Conservation (phyloP, 1,140 invertebrate species). For the Apis cerana region DNA sequence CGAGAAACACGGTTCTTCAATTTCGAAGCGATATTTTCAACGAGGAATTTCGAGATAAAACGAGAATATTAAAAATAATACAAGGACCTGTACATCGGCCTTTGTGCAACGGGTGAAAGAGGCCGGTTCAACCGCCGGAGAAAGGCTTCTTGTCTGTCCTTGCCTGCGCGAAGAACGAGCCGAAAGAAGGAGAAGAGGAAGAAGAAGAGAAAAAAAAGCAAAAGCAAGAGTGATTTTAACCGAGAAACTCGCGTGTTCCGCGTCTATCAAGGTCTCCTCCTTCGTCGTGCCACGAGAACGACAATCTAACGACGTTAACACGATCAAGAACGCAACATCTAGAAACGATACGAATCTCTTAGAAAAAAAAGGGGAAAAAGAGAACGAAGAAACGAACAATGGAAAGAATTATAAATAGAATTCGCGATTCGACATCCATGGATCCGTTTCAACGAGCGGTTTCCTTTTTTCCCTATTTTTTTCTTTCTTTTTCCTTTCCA, state of each 20-base stretch:
- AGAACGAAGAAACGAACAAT: too few species aligned
- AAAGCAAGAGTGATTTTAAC: constrained; percentile 60
- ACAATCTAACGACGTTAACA: not conserved
- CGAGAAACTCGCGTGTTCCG: constrained; percentile 57
- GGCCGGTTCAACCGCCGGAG: constrained; percentile 18
- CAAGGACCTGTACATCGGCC: not conserved
- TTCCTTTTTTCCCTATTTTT: not conserved
- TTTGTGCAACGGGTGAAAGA: constrained; percentile 23
- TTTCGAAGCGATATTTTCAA: not conserved
- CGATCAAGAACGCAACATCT: not conserved
- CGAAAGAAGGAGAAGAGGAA: not conserved
- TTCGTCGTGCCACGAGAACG: constrained; percentile 3
- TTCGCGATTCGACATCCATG: not conserved
- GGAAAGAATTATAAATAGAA: too few species aligned
- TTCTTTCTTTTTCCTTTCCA: too few species aligned
- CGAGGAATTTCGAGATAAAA: not conserved
- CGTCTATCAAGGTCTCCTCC: constrained; percentile 32
- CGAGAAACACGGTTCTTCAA: too few species aligned
- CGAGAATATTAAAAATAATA: not conserved
- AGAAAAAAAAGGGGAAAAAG: too few species aligned
- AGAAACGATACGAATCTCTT: not conserved
- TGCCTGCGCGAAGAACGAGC: constrained; percentile 27
- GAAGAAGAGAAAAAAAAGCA: not conserved
- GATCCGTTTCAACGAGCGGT: not conserved
- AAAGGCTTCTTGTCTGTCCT: constrained; percentile 32